Conservation (phyloP, 2,113 vertebrate genomes). For the Ctenodactylus gundi region DNA sequence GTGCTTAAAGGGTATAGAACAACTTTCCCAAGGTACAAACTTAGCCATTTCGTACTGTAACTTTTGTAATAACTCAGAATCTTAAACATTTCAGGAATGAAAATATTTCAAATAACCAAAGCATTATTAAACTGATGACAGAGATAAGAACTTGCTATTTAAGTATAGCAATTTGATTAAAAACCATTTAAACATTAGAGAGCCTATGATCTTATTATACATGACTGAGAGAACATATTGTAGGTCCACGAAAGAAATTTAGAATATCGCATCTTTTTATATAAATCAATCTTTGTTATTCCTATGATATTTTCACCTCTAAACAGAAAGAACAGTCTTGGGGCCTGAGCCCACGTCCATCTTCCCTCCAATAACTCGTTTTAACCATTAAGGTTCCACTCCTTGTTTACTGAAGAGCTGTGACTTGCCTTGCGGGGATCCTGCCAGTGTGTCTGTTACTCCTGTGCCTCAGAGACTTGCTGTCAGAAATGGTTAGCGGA, state of each 20-base stretch:
- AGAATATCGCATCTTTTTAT: neutral
- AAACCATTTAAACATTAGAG: neutral
- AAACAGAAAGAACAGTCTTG: neutral
- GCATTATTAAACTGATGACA: neutral
- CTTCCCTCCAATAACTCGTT: neutral
- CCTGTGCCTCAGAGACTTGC: neutral
- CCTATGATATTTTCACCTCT: neutral
- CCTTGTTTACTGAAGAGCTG: neutral
- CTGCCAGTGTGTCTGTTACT: neutral
- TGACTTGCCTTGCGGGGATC: neutral
- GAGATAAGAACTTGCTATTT: neutral
- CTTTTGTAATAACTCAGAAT: conserved; percentile 14
- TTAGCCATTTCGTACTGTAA: neutral
- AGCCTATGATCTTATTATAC: neutral
- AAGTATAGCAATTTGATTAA: neutral
- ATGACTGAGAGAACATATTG: neutral
- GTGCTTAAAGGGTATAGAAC: neutral
- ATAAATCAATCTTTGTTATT: neutral
- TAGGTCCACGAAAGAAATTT: neutral
- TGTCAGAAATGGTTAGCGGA: neutral
- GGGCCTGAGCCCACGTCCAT: neutral
- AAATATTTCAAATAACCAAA: conserved; percentile 6
- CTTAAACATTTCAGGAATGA: conserved; percentile 1
- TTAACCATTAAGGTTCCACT: neutral
- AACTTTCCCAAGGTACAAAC: neutral